Base-by-base conservation (phyloP, 1,140 invertebrate species). In the Lepeophtheirus salmonis region DNA sequence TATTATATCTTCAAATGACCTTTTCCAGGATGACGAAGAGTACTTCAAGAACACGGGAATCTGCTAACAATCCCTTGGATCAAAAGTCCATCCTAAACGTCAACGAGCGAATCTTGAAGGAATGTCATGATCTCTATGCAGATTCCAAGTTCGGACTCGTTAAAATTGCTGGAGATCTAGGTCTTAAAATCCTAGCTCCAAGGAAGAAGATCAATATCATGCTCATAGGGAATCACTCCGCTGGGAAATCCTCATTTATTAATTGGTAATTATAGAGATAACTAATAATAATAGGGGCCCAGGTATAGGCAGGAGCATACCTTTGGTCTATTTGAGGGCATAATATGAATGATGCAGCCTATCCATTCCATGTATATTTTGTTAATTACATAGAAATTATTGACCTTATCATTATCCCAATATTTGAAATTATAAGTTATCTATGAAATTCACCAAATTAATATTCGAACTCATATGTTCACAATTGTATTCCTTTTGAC, bases 211-310 rank as follows among this genome's bases (percentile, higher is more conserved):
- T 80, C 50, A 75, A 71, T 25, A 73, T 80, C 21, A 67, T 79
- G 12, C 65, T 80, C 3, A 76, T 80, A 63, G 79, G 79, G 1
- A 80, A 80, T 66, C 79, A 80, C 67, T 80, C 78, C 18, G 78
- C 78, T 55, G 79, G 79, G 12, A 80, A 80, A 68, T 78, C 77
- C 54, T 77, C 76, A 1, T 80, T 80, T 65, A 78, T 80, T 52
- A 80, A 80, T 64, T 80, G 79, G 79, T 79, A 69, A 72, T 66
- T 41, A 41, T 41, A n/a, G n/a, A n/a, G n/a, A n/a, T n/a, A n/a
- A n/a, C n/a, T n/a, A n/a, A n/a, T n/a, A n/a, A n/a, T n/a, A n/a
- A n/a, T n/a, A n/a, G n/a, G n/a, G n/a, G n/a, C n/a, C n/a, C n/a
- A n/a, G n/a, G n/a, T n/a, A n/a, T n/a, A n/a, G n/a, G n/a, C n/a